Evolutionary conservation across 2,797 vertebrate species (phyloP), one percentile per base, ranked within the genome.

Genomic region (Allobates femoralis): DNA sequence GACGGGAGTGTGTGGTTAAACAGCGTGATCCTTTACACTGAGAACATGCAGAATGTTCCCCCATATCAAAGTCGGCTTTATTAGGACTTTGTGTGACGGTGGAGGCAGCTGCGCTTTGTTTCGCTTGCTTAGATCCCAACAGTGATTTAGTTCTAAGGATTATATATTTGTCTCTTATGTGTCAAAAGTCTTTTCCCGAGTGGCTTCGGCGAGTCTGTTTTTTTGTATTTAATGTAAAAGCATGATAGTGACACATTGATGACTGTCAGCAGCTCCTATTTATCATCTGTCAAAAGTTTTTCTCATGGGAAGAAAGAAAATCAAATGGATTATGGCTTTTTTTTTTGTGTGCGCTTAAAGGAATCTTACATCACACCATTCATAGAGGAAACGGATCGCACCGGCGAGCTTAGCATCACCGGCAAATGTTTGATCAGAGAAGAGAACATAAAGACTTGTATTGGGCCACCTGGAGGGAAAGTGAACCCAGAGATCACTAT

Each of bases 241-340:
- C 91, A 90, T 92, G 94, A 94, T 93, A 92, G 94, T 93, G 94
- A 93, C 94, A 50, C 94, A 94, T 94, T 96, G 96, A 96, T 96
- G 96, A 97, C 95, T 97, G 96, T 97, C 96, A 97, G 96, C 94
- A 93, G 93, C 93, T 95, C 94, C 95, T 96, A 96, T 98, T 97
- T 96, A 97, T 97, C 96, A 97, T 96, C 94, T 96, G 96, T 98
- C 96, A 97, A 94, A 96, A 94, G 90, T 94, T 94, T 95, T 96
- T 93, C 96, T 96, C 95, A 73, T 94, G 96, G 96, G 95, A 93
- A 96, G 95, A 94, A 95, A 96, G 95, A 96, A 96, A 96, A 97
- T 95, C 96, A 95, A 95, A 96, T 95, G 95, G 96, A 96, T 97
- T 97, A 96, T 95, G 94, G 92, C 93, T 96, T 94, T 90, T 95